These are phyloP conservation scores for Pilophorus perplexus DNA, from an alignment of 2,888 invertebrate genomes.

Conservation along the genomic window DNA sequence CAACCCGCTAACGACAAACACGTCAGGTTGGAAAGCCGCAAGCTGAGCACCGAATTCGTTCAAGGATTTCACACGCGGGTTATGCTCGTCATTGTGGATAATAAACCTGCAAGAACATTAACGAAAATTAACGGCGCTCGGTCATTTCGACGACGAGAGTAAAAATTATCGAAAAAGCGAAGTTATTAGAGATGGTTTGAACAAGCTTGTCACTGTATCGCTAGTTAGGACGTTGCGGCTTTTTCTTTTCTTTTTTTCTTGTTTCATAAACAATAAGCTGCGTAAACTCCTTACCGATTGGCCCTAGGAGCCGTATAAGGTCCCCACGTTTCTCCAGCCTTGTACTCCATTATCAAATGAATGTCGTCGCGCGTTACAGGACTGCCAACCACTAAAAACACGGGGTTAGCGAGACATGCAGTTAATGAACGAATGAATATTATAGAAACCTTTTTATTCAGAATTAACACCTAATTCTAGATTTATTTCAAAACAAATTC, in stretches of 20 bases:
- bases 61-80: constrained; percentile 70
- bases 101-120: constrained; percentile 61
- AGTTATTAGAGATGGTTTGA: no score
- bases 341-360: constrained; percentile 77
- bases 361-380: constrained; percentile 68
- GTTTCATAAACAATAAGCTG: no score
- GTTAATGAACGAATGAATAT: no score
- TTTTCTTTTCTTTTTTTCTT: no score
- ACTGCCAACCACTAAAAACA: constrained; percentile 60
- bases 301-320: constrained; percentile 69
- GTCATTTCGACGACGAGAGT: not conserved
- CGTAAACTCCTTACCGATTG: no score
- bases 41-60: constrained; percentile 66
- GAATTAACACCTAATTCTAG: not conserved
- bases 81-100: constrained; percentile 76
- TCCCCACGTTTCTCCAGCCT: constrained; percentile 75
- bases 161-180: not conserved
- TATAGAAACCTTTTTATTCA: no score
- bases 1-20: constrained; percentile 76
- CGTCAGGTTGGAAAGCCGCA: constrained; percentile 63
- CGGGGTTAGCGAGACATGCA: constrained; percentile 10
- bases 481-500: not conserved
- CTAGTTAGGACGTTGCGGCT: no score
- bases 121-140: not conserved
- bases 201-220: not conserved